Evolutionary conservation across 1,140 invertebrate genomes (phyloP).

Genomic region (Drosophila asahinai): DNA sequence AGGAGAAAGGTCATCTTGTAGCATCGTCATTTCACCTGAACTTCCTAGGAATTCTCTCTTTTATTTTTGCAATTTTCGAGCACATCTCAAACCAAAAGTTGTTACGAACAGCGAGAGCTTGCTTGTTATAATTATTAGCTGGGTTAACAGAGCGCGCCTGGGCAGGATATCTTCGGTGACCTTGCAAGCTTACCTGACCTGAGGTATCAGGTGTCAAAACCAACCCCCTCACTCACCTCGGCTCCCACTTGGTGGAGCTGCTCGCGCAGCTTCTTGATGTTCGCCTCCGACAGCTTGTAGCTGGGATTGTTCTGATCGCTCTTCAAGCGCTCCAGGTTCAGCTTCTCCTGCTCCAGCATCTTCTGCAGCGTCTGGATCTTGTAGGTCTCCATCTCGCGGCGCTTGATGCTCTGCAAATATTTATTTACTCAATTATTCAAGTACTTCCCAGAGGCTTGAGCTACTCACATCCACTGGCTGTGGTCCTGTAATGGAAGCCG

Average conservation of each 20-base stretch:
- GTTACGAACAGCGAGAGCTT: constrained; percentile 33
- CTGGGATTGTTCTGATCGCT: constrained; percentile 78
- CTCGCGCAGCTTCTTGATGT: constrained; percentile 81
- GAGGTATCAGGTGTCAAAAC: neutral
- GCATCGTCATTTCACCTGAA: constrained; percentile 23
- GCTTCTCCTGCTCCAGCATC: constrained; percentile 93
- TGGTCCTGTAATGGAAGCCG: constrained; percentile 91
- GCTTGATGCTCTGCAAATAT: constrained; percentile 89
- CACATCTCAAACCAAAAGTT: constrained; percentile 7
- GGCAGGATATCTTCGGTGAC: constrained; percentile 10
- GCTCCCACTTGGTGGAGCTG: constrained; percentile 81
- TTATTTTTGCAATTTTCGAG: neutral
- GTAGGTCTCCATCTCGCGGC: constrained; percentile 90
- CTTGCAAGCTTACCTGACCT: constrained; percentile 11
- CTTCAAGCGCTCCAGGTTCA: constrained; percentile 90
- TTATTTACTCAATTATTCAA: neutral
- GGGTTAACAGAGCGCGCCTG: constrained; percentile 37
- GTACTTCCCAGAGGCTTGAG: neutral
- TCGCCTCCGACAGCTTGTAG: constrained; percentile 81
- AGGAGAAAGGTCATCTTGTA: constrained; percentile 44
- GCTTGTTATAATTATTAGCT: constrained; percentile 31
- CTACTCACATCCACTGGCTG: constrained; percentile 93
- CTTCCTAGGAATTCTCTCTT: neutral
- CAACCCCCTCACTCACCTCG: constrained; percentile 68
- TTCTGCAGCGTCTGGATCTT: constrained; percentile 91